phyloP scores from a whole-genome alignment of 2,797 vertebrate genomes.

The Champsocephalus gunnari region DNA sequence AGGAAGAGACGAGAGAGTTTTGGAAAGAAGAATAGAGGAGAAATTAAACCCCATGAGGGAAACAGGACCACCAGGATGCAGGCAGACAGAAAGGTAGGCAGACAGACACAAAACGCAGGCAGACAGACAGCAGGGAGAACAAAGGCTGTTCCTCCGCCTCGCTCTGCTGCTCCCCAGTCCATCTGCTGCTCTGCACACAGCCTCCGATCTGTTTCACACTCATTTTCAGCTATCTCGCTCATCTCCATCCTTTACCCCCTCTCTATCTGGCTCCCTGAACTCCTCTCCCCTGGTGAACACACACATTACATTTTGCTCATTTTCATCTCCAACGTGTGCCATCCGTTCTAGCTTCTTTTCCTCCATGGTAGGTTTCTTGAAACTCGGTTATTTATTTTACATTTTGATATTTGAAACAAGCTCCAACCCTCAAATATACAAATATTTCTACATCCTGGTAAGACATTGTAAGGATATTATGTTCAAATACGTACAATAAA shows the following conservation, averaged over 20 bases:
- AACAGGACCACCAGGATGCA: constrained; percentile 25
- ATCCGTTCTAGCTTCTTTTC: constrained; percentile 31
- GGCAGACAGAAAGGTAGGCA: constrained; percentile 36
- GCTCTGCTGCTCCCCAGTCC: constrained; percentile 73
- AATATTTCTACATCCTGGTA: not conserved
- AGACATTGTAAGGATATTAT: not conserved
- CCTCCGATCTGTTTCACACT: constrained; percentile 75
- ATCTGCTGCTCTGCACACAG: constrained; percentile 78
- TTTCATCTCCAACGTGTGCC: constrained; percentile 49
- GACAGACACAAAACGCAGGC: constrained; percentile 34
- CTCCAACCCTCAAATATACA: constrained; percentile 1
- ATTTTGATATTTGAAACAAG: constrained; percentile 20
- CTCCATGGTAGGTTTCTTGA: not conserved
- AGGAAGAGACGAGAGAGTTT: not conserved
- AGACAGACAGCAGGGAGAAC: constrained; percentile 70
- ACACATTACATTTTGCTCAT: constrained; percentile 42
- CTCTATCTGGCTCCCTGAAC: constrained; percentile 26
- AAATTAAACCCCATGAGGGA: not conserved
- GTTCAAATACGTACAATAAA: not conserved
- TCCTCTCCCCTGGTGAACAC: constrained; percentile 27
- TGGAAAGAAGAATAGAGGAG: constrained; percentile 9
- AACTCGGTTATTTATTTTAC: constrained; percentile 33
- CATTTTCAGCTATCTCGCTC: constrained; percentile 66
- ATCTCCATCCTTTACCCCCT: constrained; percentile 49
- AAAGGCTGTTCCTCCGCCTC: constrained; percentile 77